These are phyloP conservation scores for Dasysyrphus tricinctus DNA, from an alignment of 2,888 invertebrate species.

Conservation along the genomic window DNA sequence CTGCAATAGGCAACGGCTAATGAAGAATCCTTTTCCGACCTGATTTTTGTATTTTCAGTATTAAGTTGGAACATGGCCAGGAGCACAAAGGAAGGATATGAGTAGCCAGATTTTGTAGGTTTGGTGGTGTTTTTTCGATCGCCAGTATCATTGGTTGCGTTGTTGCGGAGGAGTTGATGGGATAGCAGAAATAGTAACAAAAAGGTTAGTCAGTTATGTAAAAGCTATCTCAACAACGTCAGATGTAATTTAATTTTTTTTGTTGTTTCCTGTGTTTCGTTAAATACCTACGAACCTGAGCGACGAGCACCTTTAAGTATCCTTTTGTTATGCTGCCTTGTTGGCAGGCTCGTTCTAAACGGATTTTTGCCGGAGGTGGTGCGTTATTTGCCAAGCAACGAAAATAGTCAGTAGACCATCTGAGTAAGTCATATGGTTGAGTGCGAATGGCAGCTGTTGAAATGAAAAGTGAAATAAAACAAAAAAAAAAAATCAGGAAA, in stretches of 20 bases:
- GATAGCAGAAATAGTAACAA: constrained; percentile 20
- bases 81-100: constrained; percentile 20
- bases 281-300: constrained; percentile 86
- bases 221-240: constrained; percentile 35
- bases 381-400: constrained; percentile 90
- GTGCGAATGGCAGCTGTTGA: constrained; percentile 91
- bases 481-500: background rate
- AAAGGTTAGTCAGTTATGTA: constrained; percentile 21
- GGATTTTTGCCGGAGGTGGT: constrained; percentile 91
- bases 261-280: background rate
- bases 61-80: constrained; percentile 7
- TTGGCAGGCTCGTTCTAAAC: constrained; percentile 90
- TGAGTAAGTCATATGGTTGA: constrained; percentile 93
- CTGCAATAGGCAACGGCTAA: constrained; percentile 81
- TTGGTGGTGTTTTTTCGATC: constrained; percentile 45
- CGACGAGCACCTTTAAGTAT: constrained; percentile 89
- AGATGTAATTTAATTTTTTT: constrained; percentile 12
- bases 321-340: constrained; percentile 92
- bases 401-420: constrained; percentile 94
- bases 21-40: constrained; percentile 79
- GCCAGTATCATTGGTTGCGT: constrained; percentile 60
- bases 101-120: constrained; percentile 42
- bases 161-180: background rate
- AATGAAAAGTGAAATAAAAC: constrained; percentile 43
- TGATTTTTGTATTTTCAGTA: constrained; percentile 55